A percentile compares a stretch with the other conserved stretches of the same genome.
Evolutionary conservation across 2,113 vertebrate genomes (phyloP).

Genomic region (Zapornia atra): DNA sequence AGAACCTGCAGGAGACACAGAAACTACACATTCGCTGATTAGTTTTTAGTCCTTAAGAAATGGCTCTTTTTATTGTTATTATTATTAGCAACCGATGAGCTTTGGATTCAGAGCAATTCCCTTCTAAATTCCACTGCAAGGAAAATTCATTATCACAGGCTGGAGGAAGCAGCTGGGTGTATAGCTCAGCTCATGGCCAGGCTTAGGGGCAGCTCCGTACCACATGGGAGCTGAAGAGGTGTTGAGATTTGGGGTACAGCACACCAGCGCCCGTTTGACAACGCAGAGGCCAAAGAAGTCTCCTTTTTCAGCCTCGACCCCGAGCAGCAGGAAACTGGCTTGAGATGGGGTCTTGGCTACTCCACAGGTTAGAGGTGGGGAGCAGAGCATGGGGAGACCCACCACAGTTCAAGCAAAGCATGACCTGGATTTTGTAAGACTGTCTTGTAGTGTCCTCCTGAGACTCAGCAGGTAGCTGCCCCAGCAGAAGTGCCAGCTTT

Average conservation of each 20-base stretch:
- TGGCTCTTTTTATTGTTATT: constrained; percentile 36
- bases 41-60: constrained; percentile 60
- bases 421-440: background rate
- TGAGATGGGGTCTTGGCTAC: background rate
- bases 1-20: constrained; percentile 39
- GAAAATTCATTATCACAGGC: constrained; percentile 20
- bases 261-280: background rate
- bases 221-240: background rate
- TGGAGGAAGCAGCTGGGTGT: constrained; percentile 22
- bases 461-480: background rate
- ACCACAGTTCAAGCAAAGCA: background rate
- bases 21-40: constrained; percentile 26
- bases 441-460: background rate
- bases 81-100: constrained; percentile 25
- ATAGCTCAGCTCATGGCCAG: background rate
- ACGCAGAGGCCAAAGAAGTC: background rate
- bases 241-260: background rate
- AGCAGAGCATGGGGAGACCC: background rate
- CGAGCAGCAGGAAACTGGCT: background rate
- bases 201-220: background rate
- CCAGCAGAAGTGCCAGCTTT: background rate
- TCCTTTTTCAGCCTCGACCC: background rate
- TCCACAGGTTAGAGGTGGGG: background rate
- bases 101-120: constrained; percentile 57
- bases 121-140: constrained; percentile 9